Percentiles rank a stretch among this genome's conserved stretches.
These are phyloP conservation scores for Nowickia ferox DNA, from an alignment of 2,888 invertebrate genomes.

Conservation along the genomic window DNA sequence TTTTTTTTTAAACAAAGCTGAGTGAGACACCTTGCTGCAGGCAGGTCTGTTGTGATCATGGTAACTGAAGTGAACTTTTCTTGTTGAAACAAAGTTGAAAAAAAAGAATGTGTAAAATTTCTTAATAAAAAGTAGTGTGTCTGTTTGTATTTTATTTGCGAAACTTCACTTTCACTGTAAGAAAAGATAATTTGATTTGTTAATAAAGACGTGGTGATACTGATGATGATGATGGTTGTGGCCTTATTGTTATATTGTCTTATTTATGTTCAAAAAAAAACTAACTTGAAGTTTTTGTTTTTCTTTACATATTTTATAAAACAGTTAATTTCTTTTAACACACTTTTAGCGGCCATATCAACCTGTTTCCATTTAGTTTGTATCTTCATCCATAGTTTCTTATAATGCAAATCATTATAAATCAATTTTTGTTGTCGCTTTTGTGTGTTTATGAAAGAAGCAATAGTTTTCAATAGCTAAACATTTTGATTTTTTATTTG, in stretches of 20 bases:
- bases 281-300: slow-evolving; percentile 21
- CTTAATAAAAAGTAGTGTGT: slow-evolving; percentile 8
- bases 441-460: background rate
- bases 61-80: slow-evolving; percentile 61
- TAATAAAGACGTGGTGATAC: slow-evolving; percentile 15
- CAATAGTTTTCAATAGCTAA: slow-evolving; percentile 52
- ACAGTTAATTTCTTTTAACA: slow-evolving; percentile 69
- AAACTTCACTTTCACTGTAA: slow-evolving; percentile 66
- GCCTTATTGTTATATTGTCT: slow-evolving; percentile 34
- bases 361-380: slow-evolving; percentile 55
- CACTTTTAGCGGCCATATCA: slow-evolving; percentile 50
- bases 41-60: slow-evolving; percentile 25
- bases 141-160: slow-evolving; percentile 17
- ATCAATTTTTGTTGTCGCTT: slow-evolving; percentile 42
- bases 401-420: slow-evolving; percentile 64
- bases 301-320: slow-evolving; percentile 25
- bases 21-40: slow-evolving; percentile 29
- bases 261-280: slow-evolving; percentile 39
- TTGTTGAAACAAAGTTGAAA: slow-evolving; percentile 18
- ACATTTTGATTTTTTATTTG: slow-evolving; percentile 38
- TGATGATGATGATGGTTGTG: slow-evolving; percentile 20
- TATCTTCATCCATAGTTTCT: slow-evolving; percentile 10
- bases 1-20: slow-evolving; percentile 8
- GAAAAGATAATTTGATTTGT: slow-evolving; percentile 40
- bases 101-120: slow-evolving; percentile 37